Evolutionary conservation across 2,113 vertebrate genomes (phyloP), one percentile per base, ranked within the genome.

Genomic region (Columba livia): DNA sequence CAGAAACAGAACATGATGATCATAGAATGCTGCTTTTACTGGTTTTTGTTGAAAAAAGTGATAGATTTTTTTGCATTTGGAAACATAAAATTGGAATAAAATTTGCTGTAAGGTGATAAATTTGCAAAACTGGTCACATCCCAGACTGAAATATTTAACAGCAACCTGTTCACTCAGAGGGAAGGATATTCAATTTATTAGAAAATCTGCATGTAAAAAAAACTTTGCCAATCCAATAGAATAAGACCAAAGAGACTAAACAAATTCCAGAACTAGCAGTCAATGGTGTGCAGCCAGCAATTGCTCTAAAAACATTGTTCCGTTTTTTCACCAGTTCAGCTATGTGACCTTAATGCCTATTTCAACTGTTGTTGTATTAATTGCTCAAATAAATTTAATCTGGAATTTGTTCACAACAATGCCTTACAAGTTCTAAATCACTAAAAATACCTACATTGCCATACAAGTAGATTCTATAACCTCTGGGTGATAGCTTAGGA

Each of bases 41-140:
- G 36, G 3, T 42, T 90, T 85, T 89, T 10, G 1, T 16, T 70
- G 71, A 73, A 82, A 74, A 93, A 34, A 71, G 25, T 31, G n/a
- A 79, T 60, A 32, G 70, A 53, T 1, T 50, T 86, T 19, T 90
- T 79, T 7, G 3, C 44, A 65, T 84, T 86, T 75, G 73, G 48
- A 93, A 94, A 92, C n/a, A 80, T 34, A 84, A 77, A 91, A 66
- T 56, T 61, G 38, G 71, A 70, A 90, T 24, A 78, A 85, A 83
- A 75, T 80, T 86, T 77, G 12, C 42, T 78, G 14, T 36, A 57
- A 93, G 60, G 69, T 73, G 51, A 79, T 58, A 77, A 62, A 92
- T 91, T 56, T 67, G 15, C 53, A 84, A 93, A 92, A 75, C 42
- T 15, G 20, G 29, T 93, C 67, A 93, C 77, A 83, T 57, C 20